Evolutionary conservation across 2,888 invertebrate species (phyloP).

Genomic region (Aethes cnicana): DNA sequence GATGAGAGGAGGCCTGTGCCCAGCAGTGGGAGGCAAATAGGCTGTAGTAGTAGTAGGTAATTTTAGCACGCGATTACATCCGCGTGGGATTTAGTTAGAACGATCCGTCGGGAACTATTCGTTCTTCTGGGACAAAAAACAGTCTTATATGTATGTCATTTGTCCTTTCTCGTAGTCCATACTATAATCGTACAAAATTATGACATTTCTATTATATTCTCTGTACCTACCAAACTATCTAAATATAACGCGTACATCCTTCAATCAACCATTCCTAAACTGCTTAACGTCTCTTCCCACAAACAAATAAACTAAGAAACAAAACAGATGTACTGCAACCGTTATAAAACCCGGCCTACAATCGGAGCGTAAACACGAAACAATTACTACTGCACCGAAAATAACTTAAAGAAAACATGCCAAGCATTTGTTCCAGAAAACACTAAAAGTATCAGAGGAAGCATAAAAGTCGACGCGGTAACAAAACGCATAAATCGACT

Average conservation of each 20-base stretch:
- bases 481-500: conserved; percentile 49
- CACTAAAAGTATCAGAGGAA: conserved; percentile 44
- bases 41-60: no score
- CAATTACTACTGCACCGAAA: conserved; percentile 35
- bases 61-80: no score
- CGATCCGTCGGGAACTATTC: no score
- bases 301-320: conserved; percentile 31
- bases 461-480: conserved; percentile 50
- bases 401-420: conserved; percentile 39
- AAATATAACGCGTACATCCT: background rate
- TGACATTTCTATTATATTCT: no score
- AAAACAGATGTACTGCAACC: conserved; percentile 36
- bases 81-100: no score
- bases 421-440: conserved; percentile 42
- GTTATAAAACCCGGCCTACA: conserved; percentile 33
- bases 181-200: no score
- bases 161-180: no score
- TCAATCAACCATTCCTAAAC: conserved; percentile 12
- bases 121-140: no score
- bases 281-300: conserved; percentile 27
- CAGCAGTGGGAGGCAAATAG: no score
- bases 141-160: no score
- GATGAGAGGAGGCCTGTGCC: no score
- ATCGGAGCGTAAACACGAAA: conserved; percentile 37
- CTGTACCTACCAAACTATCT: no score